These are phyloP conservation scores for Xyrichtys novacula DNA, from an alignment of 2,797 vertebrate species.

Conservation along the genomic window DNA sequence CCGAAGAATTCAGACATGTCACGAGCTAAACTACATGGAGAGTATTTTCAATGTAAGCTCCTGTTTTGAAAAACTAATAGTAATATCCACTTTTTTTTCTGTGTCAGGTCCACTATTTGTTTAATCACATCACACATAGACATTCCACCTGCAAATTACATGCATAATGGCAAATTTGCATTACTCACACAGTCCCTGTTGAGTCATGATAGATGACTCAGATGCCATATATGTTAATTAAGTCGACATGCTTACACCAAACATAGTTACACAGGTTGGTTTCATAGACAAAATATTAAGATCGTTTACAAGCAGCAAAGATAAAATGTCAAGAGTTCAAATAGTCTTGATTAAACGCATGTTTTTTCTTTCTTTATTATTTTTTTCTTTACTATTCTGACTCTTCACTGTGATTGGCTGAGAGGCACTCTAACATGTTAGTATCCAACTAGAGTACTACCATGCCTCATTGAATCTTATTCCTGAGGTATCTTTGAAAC, in stretches of 20 bases:
- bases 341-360: neutral
- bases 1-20: too few relatives aligned
- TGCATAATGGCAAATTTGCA: conserved; percentile 18
- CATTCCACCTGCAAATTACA: conserved; percentile 1
- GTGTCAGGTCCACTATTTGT: neutral
- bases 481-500: neutral
- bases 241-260: conserved; percentile 5
- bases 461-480: conserved; percentile 5
- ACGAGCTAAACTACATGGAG: too few relatives aligned
- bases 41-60: too few relatives aligned
- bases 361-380: too few relatives aligned
- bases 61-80: too few relatives aligned
- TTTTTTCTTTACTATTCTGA: too few relatives aligned
- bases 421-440: conserved; percentile 2
- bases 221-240: neutral
- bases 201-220: neutral
- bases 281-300: neutral
- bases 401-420: conserved; percentile 5
- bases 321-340: conserved; percentile 6
- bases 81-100: neutral
- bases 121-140: neutral
- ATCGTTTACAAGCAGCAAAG: neutral
- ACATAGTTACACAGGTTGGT: neutral
- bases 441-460: neutral
- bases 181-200: conserved; percentile 2